Evolutionary conservation across 2,113 vertebrate genomes (phyloP), one percentile per base, ranked within the genome.

Genomic region (Elaphurus davidianus): DNA sequence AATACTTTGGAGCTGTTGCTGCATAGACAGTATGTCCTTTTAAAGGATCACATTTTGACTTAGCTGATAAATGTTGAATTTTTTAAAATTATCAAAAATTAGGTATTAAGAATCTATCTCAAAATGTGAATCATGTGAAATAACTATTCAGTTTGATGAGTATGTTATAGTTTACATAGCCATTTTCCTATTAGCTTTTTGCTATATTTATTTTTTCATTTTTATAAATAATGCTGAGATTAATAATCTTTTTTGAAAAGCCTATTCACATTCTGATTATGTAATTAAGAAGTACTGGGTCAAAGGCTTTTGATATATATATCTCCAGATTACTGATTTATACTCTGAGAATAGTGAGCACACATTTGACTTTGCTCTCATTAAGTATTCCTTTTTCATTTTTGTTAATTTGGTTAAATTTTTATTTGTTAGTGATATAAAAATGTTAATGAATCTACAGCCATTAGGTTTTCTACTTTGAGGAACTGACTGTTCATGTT

Each of bases 1-100:
- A 87, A 95, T 98, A 97, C 81, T 98, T 94, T 98, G 95, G 98
- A 98, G 98, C 98, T 98, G 91, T 87, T 98, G 96, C 98, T 98
- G 97, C 87, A 96, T 21, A 97, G 83, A 98, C 82, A 96, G 47
- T 59, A 54, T 86, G 94, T 98, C 92, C 97, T 98, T 98, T 90
- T 97, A 98, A 98, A 98, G 97, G 97, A 98, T 12, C 60, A 6
- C 83, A 95, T 90, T 98, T 98, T 95, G 87, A 98, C 97, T 94
- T 98, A 94, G 90, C 91, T 98, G 98, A 95, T 97, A 97, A 98
- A 97, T 97, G 98, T 55, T 96, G 97, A 96, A 43, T 91, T 96
- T 98, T 95, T 98, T 98, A 97, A 98, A 98, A 98, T 96, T 99
- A 98, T 98, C 96, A 99, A 99, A 99, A 99, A 98, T 94, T 98